Conservation (phyloP, 1,140 invertebrate genomes). For the Cyphomyrmex costatus region DNA sequence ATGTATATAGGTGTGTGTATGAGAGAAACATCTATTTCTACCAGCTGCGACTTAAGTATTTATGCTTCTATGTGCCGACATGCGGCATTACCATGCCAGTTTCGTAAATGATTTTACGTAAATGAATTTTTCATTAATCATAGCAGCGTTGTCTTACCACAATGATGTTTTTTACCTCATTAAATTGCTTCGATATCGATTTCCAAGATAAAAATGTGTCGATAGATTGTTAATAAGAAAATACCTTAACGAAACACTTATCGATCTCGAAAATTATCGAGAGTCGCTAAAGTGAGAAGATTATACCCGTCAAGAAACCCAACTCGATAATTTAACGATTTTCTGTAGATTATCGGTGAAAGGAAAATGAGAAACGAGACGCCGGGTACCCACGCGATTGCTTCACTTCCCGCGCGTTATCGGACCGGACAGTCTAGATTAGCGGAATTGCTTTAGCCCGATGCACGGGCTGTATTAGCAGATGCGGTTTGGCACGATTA, state of each 20-base stretch:
- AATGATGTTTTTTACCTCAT: slow-evolving; percentile 2
- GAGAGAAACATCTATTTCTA: slow-evolving; percentile 61
- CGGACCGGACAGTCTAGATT: slow-evolving; percentile 73
- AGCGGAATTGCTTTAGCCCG: slow-evolving; percentile 72
- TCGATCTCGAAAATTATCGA: slow-evolving; percentile 34
- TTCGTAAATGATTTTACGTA: slow-evolving; percentile 63
- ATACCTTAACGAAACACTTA: neutral
- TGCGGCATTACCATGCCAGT: slow-evolving; percentile 32
- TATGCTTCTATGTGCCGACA: slow-evolving; percentile 47
- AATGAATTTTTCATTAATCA: slow-evolving; percentile 66
- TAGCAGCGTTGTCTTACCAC: neutral
- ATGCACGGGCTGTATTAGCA: slow-evolving; percentile 72
- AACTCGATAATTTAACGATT: slow-evolving; percentile 32
- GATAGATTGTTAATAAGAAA: slow-evolving; percentile 19
- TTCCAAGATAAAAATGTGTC: neutral
- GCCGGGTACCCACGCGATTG: slow-evolving; percentile 47
- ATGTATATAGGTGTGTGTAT: neutral
- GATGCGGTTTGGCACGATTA: slow-evolving; percentile 77
- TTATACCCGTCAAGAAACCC: slow-evolving; percentile 9
- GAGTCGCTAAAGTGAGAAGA: neutral
- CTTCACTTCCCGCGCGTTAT: slow-evolving; percentile 67
- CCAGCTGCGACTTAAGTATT: slow-evolving; percentile 66
- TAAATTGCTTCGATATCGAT: slow-evolving; percentile 8
- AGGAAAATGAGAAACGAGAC: slow-evolving; percentile 56
- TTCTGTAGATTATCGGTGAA: slow-evolving; percentile 47